Evolutionary conservation across 2,797 vertebrate genomes (phyloP).

Genomic region (Dicrostonyx torquatus): DNA sequence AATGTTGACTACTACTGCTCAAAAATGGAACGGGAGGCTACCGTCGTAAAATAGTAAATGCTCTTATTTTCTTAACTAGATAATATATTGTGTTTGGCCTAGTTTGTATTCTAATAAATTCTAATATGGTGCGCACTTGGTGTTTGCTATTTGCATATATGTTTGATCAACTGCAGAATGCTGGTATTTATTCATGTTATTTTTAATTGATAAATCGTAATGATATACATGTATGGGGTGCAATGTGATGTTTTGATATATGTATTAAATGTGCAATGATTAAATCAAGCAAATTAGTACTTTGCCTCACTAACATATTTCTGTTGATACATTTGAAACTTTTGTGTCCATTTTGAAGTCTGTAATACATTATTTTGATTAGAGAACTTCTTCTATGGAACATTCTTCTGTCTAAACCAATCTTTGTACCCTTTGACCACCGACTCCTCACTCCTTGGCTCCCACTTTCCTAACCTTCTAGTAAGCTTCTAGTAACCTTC

Average conservation of each 20-base stretch:
- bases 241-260: constrained; percentile 42
- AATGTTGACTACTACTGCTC: constrained; percentile 70
- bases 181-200: constrained; percentile 44
- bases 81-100: constrained; percentile 85
- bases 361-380: not conserved
- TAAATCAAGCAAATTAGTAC: constrained; percentile 43
- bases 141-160: constrained; percentile 65
- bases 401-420: not conserved
- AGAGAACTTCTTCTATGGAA: not conserved
- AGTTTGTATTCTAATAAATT: constrained; percentile 89
- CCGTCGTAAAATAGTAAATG: constrained; percentile 82
- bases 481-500: not conserved
- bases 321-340: not conserved
- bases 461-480: not conserved
- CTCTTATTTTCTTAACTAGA: constrained; percentile 87
- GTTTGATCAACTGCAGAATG: not conserved
- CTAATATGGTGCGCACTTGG: constrained; percentile 78
- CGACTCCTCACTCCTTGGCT: no score
- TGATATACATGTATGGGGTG: constrained; percentile 39
- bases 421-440: not conserved
- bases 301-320: not conserved
- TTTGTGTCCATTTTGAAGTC: not conserved
- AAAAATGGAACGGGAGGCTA: constrained; percentile 62
- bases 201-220: constrained; percentile 49
- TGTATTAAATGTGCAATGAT: constrained; percentile 52